Evolutionary conservation across 2,888 invertebrate genomes (phyloP), one percentile per base, ranked within the genome.

Genomic region (Dynastes tityus): DNA sequence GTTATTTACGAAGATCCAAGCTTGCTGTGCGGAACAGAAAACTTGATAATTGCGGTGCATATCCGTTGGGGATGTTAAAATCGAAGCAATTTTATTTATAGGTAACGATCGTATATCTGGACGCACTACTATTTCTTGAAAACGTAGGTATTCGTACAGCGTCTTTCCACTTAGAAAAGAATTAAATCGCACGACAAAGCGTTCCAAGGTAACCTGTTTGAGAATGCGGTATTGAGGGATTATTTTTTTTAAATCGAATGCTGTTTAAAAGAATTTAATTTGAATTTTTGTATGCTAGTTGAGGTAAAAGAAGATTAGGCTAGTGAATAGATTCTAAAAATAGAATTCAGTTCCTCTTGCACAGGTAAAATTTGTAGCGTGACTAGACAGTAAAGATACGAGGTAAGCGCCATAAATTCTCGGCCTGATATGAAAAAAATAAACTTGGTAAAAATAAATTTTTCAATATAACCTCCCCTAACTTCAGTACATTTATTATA

Each of bases 31-130:
- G 0, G 22, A 65, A 16, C 37, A 40, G 40, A 65, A 40, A 65
- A 16, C 37, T 40, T 65, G 16, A 40, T 65, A 65, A 65, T 65
- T 65, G 40, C 6, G 16, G 65, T 45, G 40, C 16, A 40, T 65
- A 40, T 65, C 65, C 40, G 65, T 11, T 37, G 40, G 65, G 40
- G 65, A 65, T 65, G 65, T 40, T 65, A 5, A 16, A 16, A 65
- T 65, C 16, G 40, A 40, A 37, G 40, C 3, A 65, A 37, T 65
- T 63, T 63, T 63, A 63, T 63, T 65, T 65, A 37, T 40, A 16
- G 32, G n/a, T 16, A 13, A 13, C 13, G 16, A 65, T 16, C n/a
- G 53, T n/a, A 3, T 53, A 53, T n/a, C 55, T 16, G 55, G n/a
- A 0, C 6, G n/a, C 2, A 55, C 32, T 0, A 5, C 32, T 37